Evolutionary conservation across 2,888 invertebrate species (phyloP).

Genomic region (Parnassius mnemosyne): DNA sequence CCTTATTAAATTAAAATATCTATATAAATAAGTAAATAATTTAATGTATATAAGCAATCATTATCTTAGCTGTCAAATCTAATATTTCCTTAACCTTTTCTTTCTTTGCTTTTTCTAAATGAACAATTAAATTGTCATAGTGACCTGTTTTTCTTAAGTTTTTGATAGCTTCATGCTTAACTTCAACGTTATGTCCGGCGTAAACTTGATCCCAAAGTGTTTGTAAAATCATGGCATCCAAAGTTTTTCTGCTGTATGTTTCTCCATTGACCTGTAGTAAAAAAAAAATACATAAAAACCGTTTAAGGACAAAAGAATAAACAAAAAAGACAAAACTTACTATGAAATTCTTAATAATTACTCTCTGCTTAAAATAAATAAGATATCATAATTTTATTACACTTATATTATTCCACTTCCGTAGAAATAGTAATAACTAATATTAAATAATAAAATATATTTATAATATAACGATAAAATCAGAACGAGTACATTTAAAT

Average conservation of each 20-base stretch:
- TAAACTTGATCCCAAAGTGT: conserved; percentile 67
- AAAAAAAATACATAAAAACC: too few species aligned
- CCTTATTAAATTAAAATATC: too few species aligned
- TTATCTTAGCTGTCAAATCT: conserved; percentile 55
- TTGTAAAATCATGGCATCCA: conserved; percentile 65
- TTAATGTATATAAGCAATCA: conserved; percentile 51
- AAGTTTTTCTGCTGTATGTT: conserved; percentile 49
- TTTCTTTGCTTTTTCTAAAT: conserved; percentile 53
- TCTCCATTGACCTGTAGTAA: conserved; percentile 24
- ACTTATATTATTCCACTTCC: too few species aligned
- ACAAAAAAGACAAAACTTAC: too few species aligned
- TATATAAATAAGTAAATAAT: neutral
- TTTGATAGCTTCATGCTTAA: conserved; percentile 58
- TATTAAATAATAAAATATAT: too few species aligned
- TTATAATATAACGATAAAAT: too few species aligned
- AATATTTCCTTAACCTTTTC: conserved; percentile 54
- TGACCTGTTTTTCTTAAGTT: conserved; percentile 50
- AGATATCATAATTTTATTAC: too few species aligned
- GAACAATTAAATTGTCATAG: conserved; percentile 52
- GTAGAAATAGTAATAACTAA: too few species aligned
- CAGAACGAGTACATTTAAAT: too few species aligned
- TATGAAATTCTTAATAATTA: too few species aligned
- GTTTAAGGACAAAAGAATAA: too few species aligned
- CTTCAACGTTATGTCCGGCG: conserved; percentile 46
- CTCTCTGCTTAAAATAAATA: too few species aligned